Percentiles rank a stretch among this genome's conserved stretches.
Evolutionary conservation across 2,113 vertebrate species (phyloP).

Genomic region (Charadrius vociferus): DNA sequence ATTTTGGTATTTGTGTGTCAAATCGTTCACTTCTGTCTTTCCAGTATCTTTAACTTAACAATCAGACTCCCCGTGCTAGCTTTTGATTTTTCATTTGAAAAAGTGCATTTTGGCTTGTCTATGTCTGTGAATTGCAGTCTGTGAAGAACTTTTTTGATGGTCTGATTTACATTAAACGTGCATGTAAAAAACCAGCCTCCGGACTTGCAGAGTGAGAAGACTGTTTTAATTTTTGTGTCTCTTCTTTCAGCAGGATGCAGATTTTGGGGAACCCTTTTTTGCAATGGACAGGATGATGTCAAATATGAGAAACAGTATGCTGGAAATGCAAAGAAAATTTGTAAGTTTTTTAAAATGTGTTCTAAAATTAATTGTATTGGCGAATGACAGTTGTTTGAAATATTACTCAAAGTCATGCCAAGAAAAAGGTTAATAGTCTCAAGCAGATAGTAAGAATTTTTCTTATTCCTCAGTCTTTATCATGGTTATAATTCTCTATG

Average conservation of each 20-base stretch:
- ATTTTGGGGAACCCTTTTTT: constrained; percentile 80
- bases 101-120: not conserved
- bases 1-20: not conserved
- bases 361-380: not conserved
- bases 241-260: constrained; percentile 70
- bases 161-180: not conserved
- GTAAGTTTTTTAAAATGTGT: constrained; percentile 75
- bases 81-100: not conserved
- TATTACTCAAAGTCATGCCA: not conserved
- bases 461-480: not conserved
- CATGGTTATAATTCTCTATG: not conserved
- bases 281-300: constrained; percentile 87
- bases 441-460: not conserved
- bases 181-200: not conserved
- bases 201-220: not conserved
- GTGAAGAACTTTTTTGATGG: not conserved
- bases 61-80: not conserved
- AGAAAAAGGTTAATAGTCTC: not conserved
- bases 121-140: not conserved
- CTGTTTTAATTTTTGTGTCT: not conserved
- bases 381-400: not conserved
- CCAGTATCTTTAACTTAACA: not conserved
- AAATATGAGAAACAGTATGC: constrained; percentile 85
- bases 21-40: not conserved
- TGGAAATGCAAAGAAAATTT: constrained; percentile 83